phyloP scores from a whole-genome alignment of 2,113 vertebrate species.

The Edolisoma coerulescens region DNA sequence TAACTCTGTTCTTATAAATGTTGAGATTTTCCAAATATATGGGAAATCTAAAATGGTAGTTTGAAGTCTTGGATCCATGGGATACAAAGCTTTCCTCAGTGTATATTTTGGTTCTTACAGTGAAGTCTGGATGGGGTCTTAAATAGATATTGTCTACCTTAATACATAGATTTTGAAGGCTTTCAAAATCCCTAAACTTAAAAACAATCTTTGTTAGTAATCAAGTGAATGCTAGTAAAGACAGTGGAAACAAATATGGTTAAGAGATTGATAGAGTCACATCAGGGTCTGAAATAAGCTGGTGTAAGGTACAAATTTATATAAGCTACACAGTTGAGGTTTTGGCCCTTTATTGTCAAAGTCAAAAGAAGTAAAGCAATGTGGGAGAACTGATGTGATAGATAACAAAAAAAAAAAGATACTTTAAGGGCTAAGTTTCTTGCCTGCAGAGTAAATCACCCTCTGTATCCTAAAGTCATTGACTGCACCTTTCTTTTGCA shows the following conservation, averaged over 20 bases:
- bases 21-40: not conserved
- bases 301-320: not conserved
- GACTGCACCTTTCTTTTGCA: not conserved
- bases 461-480: not conserved
- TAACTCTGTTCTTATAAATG: not conserved
- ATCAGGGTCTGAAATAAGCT: not conserved
- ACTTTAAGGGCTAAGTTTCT: not conserved
- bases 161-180: not conserved
- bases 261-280: not conserved
- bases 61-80: not conserved
- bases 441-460: not conserved
- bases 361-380: not conserved
- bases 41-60: not conserved
- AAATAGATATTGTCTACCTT: not conserved
- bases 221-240: not conserved
- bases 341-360: not conserved
- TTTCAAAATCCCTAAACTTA: not conserved
- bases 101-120: not conserved
- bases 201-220: not conserved
- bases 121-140: not conserved
- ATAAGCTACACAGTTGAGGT: not conserved
- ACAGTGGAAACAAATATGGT: not conserved
- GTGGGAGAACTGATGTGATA: not conserved
- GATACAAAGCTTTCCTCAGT: not conserved
- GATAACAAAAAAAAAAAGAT: not conserved